These are phyloP conservation scores for Leontopithecus rosalia DNA, from an alignment of 2,797 vertebrate genomes.

Conservation along the genomic window DNA sequence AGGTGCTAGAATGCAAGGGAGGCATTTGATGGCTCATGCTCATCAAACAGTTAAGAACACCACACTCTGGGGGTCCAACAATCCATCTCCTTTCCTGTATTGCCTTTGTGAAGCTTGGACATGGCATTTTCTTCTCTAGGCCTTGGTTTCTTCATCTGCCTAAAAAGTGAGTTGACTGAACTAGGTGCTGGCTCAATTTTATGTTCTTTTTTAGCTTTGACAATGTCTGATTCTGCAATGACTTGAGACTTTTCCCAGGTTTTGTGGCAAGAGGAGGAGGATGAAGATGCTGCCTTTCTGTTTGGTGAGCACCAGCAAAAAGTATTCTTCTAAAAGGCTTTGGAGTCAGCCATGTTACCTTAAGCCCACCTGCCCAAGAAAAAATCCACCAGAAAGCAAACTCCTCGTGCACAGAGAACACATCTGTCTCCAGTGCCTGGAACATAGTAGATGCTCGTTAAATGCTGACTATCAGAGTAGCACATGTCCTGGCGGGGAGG, in stretches of 20 bases:
- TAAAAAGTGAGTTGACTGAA: neutral
- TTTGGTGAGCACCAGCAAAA: neutral
- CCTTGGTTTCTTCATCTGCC: neutral
- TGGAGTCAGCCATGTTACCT: neutral
- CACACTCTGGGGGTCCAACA: accelerated
- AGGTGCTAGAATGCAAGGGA: neutral
- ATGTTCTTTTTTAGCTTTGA: neutral
- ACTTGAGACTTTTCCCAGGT: neutral
- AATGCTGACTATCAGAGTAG: neutral
- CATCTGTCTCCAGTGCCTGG: neutral
- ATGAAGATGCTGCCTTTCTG: neutral
- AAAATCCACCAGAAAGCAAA: neutral
- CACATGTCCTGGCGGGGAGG: neutral
- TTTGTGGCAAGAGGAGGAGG: too few relatives aligned
- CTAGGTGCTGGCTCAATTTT: neutral
- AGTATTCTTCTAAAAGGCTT: neutral
- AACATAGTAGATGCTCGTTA: neutral
- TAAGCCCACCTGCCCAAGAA: neutral
- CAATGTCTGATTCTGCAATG: neutral
- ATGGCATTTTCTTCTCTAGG: too few relatives aligned
- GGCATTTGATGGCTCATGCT: neutral
- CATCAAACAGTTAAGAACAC: neutral
- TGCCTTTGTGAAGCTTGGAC: neutral
- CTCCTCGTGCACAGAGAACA: neutral
- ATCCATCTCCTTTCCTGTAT: neutral